These are phyloP conservation scores for Harmothoe impar DNA, from an alignment of 2,888 invertebrate genomes.

Conservation along the genomic window DNA sequence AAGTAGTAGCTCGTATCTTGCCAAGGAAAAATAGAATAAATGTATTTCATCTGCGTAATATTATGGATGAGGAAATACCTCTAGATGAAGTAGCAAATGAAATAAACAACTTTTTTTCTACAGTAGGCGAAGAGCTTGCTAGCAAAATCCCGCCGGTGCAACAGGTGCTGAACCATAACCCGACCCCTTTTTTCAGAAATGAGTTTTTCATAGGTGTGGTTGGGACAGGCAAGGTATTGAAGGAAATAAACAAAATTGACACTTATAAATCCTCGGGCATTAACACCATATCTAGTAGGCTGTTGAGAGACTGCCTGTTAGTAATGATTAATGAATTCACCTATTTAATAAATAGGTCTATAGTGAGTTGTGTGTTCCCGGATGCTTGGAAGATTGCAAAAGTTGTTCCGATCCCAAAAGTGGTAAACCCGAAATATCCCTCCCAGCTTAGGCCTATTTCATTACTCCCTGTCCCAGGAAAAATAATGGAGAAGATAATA, in stretches of 20 bases:
- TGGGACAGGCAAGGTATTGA: not conserved
- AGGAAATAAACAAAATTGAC: not conserved
- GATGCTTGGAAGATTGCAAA: not conserved
- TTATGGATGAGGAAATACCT: no score
- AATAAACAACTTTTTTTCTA: no score
- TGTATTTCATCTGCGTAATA: no score
- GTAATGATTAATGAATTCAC: not conserved
- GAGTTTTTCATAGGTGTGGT: no score
- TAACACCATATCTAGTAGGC: not conserved
- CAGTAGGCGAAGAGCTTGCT: no score
- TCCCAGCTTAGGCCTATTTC: not conserved
- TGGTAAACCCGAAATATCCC: not conserved
- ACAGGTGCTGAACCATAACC: no score
- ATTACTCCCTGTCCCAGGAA: not conserved
- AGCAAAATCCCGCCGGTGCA: no score
- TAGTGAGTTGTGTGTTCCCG: not conserved
- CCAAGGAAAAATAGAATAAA: no score
- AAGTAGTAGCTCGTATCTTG: no score
- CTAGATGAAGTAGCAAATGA: no score
- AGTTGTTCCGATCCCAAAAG: not conserved
- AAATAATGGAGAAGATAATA: not conserved
- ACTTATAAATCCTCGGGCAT: not conserved
- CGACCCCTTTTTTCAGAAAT: no score
- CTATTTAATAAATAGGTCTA: not conserved
- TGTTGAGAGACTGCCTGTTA: not conserved